Evolutionary conservation across 1,140 invertebrate species (phyloP).

Genomic region (Matsumurasca onukii): DNA sequence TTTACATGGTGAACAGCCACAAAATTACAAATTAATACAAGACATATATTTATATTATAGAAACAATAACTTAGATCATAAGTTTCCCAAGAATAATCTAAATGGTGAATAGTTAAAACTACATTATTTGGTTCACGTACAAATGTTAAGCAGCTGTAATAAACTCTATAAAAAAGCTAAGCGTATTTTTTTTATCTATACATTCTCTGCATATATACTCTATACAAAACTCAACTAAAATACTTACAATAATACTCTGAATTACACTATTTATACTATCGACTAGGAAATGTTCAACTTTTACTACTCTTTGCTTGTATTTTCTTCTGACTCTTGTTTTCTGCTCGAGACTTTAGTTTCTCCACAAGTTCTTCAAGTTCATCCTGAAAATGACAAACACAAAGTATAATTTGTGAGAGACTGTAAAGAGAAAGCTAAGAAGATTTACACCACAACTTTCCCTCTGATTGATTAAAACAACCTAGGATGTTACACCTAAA

Average conservation of each 20-base stretch:
- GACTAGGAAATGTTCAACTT: conserved; percentile 4
- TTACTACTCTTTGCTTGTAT: conserved; percentile 17
- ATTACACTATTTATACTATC: background rate
- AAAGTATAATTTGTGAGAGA: no score
- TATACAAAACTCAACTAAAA: conserved; percentile 15
- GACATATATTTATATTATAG: no score
- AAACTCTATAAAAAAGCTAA: conserved; percentile 4
- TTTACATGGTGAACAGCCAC: no score
- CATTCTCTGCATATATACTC: background rate
- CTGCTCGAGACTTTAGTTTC: conserved; percentile 59
- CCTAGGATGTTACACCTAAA: background rate
- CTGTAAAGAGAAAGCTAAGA: conserved; percentile 30
- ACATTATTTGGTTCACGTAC: no score
- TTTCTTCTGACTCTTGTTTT: conserved; percentile 55
- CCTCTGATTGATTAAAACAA: background rate
- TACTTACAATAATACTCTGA: conserved; percentile 12
- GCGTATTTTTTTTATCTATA: background rate
- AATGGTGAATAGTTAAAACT: no score
- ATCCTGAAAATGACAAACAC: conserved; percentile 47
- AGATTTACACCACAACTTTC: background rate
- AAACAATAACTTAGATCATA: no score
- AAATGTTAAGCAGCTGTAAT: no score
- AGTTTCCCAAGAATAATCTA: no score
- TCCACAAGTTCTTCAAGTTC: conserved; percentile 64
- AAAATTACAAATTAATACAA: no score